Evolutionary conservation across 2,113 vertebrate genomes (phyloP).

Genomic region (Syngnathus typhle): DNA sequence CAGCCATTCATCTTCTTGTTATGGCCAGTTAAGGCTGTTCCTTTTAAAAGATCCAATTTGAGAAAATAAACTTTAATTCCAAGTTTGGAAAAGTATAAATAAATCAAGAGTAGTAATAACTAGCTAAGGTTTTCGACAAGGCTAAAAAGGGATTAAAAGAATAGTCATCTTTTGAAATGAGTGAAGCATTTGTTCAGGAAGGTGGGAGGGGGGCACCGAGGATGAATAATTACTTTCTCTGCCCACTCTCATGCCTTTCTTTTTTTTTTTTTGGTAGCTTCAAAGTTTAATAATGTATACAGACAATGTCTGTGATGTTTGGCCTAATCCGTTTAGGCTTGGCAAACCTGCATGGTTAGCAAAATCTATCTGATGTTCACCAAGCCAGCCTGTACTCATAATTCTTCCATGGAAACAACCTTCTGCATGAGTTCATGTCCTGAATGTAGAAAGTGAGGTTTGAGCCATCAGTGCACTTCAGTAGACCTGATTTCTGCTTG

Average conservation of each 20-base stretch:
- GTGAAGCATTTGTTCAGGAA: slow-evolving; percentile 25
- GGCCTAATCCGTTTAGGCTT: slow-evolving; percentile 56
- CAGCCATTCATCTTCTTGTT: slow-evolving; percentile 69
- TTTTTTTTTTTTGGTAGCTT: slow-evolving; percentile 58
- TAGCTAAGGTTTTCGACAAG: slow-evolving; percentile 25
- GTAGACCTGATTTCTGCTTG: neutral
- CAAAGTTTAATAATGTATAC: slow-evolving; percentile 71
- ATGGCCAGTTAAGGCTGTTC: slow-evolving; percentile 67
- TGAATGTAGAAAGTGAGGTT: slow-evolving; percentile 2
- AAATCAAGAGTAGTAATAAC: slow-evolving; percentile 38
- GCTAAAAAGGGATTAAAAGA: neutral
- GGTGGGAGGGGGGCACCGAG: slow-evolving; percentile 33
- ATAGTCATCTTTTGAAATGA: slow-evolving; percentile 42
- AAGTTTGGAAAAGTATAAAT: slow-evolving; percentile 50
- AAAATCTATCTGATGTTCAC: slow-evolving; percentile 53
- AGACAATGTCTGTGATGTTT: slow-evolving; percentile 62
- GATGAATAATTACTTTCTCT: slow-evolving; percentile 65
- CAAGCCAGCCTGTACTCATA: slow-evolving; percentile 11
- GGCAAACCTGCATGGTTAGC: slow-evolving; percentile 51
- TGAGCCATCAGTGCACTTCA: neutral
- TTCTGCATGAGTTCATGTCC: slow-evolving; percentile 2
- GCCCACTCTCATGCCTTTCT: slow-evolving; percentile 39
- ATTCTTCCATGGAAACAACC: slow-evolving; percentile 2
- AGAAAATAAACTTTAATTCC: slow-evolving; percentile 71
- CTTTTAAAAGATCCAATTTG: slow-evolving; percentile 64